Evolutionary conservation across 2,113 vertebrate species (phyloP).

Genomic region (Thalassarche chlororhynchos): DNA sequence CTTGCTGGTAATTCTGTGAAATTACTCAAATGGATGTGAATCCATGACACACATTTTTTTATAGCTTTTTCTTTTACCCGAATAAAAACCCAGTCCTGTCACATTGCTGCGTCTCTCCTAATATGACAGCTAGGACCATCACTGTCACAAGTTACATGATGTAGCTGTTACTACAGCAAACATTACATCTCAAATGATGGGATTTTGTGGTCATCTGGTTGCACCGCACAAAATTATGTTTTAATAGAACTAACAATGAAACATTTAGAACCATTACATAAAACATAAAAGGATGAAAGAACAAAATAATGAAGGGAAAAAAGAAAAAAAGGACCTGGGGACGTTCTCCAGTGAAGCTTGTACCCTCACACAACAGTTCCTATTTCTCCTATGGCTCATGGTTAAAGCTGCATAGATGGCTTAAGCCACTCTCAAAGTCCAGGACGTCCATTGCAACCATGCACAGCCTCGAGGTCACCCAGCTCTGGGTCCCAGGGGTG

Average conservation of each 20-base stretch:
- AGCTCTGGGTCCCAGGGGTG: not conserved
- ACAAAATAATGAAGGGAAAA: not conserved
- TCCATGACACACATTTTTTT: not conserved
- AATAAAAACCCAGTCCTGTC: not conserved
- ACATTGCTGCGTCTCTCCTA: not conserved
- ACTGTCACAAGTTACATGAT: not conserved
- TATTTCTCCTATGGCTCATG: not conserved
- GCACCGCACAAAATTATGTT: not conserved
- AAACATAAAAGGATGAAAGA: conserved; percentile 3
- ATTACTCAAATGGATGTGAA: conserved; percentile 5
- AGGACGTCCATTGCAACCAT: not conserved
- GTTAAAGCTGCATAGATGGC: not conserved
- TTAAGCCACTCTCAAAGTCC: not conserved
- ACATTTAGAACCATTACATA: not conserved
- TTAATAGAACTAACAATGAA: conserved; percentile 24
- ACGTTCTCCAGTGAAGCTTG: not conserved
- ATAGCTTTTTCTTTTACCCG: not conserved
- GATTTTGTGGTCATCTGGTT: conserved; percentile 15
- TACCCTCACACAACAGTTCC: not conserved
- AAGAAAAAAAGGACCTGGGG: not conserved
- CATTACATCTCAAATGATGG: not conserved
- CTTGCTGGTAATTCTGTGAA: not conserved
- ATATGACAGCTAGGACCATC: conserved; percentile 6
- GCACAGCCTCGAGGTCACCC: not conserved
- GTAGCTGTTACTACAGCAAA: conserved; percentile 19